Conservation (phyloP, 2,797 vertebrate genomes). For the Melanotaenia maccullochi region DNA sequence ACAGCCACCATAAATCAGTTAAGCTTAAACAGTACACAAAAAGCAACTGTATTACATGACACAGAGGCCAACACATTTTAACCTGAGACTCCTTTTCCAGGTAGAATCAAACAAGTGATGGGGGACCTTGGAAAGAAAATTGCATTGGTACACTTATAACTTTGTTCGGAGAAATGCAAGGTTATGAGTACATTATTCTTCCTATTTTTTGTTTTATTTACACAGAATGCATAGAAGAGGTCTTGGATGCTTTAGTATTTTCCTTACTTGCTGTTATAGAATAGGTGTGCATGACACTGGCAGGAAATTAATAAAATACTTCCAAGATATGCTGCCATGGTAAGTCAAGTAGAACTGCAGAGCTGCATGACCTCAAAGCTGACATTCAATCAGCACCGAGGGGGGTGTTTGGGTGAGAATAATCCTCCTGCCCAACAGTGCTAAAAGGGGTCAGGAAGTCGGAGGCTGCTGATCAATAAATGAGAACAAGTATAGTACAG, state of each 20-base stretch:
- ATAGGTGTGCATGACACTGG: constrained; percentile 45
- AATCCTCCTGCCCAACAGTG: constrained; percentile 58
- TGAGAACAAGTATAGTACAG: constrained; percentile 50
- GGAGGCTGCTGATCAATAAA: constrained; percentile 67
- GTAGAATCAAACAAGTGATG: not conserved
- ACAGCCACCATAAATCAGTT: constrained; percentile 43
- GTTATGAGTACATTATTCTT: constrained; percentile 29
- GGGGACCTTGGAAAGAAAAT: not conserved
- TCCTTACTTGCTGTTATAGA: constrained; percentile 26
- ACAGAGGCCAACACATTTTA: constrained; percentile 5
- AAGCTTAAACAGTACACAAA: constrained; percentile 15
- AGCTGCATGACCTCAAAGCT: constrained; percentile 47
- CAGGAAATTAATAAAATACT: constrained; percentile 61
- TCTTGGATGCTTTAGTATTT: constrained; percentile 17
- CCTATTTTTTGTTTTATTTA: constrained; percentile 13
- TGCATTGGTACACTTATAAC: not conserved
- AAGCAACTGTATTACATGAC: not conserved
- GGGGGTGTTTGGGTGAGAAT: constrained; percentile 57
- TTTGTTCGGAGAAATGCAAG: constrained; percentile 18
- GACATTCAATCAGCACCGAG: constrained; percentile 66
- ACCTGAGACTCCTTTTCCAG: not conserved
- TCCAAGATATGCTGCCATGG: constrained; percentile 46
- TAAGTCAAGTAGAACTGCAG: constrained; percentile 58
- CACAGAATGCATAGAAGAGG: constrained; percentile 13
- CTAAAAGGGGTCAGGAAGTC: constrained; percentile 77